Evolutionary conservation across 37 sponge, comb jelly and placozoan species (phyloP).

Genomic region (Petrosia ficiformis): DNA sequence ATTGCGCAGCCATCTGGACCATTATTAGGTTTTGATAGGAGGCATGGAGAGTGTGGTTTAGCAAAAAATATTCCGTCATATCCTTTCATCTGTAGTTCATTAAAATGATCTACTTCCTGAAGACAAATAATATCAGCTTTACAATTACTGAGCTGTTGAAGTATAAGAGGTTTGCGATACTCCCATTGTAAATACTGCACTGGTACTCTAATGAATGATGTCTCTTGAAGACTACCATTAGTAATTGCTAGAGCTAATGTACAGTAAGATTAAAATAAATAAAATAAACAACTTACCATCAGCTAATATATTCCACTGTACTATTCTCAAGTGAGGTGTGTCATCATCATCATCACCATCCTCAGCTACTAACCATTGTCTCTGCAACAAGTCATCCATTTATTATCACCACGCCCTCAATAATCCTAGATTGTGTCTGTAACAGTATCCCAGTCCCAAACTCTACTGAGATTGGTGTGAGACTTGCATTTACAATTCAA

Average conservation of each 20-base stretch:
- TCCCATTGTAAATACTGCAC: conserved; percentile 36
- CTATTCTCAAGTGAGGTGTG: no score
- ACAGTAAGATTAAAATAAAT: not conserved
- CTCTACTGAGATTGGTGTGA: conserved; percentile 15
- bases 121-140: conserved; percentile 67
- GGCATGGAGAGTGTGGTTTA: conserved; percentile 58
- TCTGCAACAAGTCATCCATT: no score
- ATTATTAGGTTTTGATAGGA: conserved; percentile 34
- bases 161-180: conserved; percentile 19
- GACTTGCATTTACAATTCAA: conserved; percentile 26
- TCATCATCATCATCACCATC: no score
- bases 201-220: conserved; percentile 23
- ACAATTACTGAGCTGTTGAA: conserved; percentile 47
- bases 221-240: not conserved
- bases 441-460: conserved; percentile 58
- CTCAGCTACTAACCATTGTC: no score
- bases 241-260: conserved; percentile 15
- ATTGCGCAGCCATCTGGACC: conserved; percentile 84
- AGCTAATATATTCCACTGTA: conserved; percentile 69
- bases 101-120: conserved; percentile 76
- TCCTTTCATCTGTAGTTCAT: conserved; percentile 43
- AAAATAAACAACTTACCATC: conserved; percentile 43
- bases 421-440: no score
- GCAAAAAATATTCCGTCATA: conserved; percentile 47
- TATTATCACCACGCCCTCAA: no score